phyloP scores from a whole-genome alignment of 2,797 vertebrate species.

The Leptodactylus fallax region DNA sequence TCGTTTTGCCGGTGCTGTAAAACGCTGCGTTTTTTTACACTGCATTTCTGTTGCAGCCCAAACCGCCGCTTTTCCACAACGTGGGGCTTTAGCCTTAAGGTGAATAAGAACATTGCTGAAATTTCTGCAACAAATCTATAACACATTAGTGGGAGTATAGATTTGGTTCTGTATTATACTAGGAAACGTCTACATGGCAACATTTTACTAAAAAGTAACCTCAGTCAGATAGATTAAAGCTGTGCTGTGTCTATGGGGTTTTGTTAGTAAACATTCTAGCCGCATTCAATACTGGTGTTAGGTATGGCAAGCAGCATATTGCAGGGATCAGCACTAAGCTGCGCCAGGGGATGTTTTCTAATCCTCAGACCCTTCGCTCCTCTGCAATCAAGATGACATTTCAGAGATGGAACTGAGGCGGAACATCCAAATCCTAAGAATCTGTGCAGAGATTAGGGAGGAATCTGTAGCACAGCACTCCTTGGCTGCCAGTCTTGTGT shows the following conservation, averaged over 20 bases:
- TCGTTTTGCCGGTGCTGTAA: too few relatives aligned
- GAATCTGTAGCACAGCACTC: conserved; percentile 49
- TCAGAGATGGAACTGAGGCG: conserved; percentile 70
- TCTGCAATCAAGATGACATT: conserved; percentile 84
- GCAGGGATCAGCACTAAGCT: conserved; percentile 56
- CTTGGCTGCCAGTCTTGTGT: conserved; percentile 32
- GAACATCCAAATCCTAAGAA: conserved; percentile 62
- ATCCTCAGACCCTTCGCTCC: conserved; percentile 77
- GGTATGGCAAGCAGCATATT: conserved; percentile 42
- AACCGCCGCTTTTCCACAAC: too few relatives aligned
- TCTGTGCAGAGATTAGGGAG: conserved; percentile 52
- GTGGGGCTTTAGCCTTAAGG: too few relatives aligned
- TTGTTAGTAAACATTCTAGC: conserved; percentile 35
- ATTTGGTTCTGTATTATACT: neutral
- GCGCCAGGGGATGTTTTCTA: conserved; percentile 72
- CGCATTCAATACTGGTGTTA: conserved; percentile 16
- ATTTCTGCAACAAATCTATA: too few relatives aligned
- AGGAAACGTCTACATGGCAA: neutral
- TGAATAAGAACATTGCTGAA: too few relatives aligned
- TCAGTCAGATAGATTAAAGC: neutral
- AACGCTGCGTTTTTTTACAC: too few relatives aligned
- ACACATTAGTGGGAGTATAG: neutral
- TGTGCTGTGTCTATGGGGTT: neutral
- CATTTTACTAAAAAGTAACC: neutral
- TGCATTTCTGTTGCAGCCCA: too few relatives aligned